Base-by-base conservation (phyloP, 2,888 invertebrate genomes). In the Poecilus cupreus region DNA sequence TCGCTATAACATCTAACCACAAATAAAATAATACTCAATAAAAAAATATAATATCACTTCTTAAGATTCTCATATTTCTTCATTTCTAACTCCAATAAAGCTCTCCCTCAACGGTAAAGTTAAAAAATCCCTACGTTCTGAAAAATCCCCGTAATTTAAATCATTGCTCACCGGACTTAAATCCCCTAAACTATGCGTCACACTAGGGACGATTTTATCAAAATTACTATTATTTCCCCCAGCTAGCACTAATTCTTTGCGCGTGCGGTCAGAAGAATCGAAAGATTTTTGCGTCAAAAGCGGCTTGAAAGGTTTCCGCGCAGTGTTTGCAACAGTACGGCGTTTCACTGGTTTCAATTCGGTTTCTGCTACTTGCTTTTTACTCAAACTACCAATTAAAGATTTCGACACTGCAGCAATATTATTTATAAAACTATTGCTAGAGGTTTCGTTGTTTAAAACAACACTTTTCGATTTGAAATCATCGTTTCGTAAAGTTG, bases 31-130 rank as follows among this genome's bases (percentile, higher is more conserved):
- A 80, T 72, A 74, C 70, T 72, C 57, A 74, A 46, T 72, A 43
- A 72, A 39, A 70, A 75, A 32, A 32, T 32, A 37, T 51, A n/a
- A n/a, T n/a, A 76, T 76, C 76, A 76, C 68, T 78, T 46, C 39
- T 60, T 43, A 26, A 78, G 26, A 78, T 70, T 46, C 37, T 64
- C 49, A 81, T 24, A 60, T 22, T 57, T 80, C 74, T 24, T 81
- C 81, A 75, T 81, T 81, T 46, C 81, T 46, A n/a, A 81, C 81
- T 46, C 81, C 81, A n/a, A 81, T 81, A 60, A 75, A 75, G 24
- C 81, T 81, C 24, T 81, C 81, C 11, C 81, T 32, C 24, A 81
- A 75, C 43, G 81, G 81, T 20, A 81, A 75, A 22, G 81, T 81
- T 37, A 81, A 81, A 81, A 75, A 74, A 74, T 81, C 81, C n/a